Conservation (phyloP, 92 coral and sea anemone genomes). For the Porites divaricata region DNA sequence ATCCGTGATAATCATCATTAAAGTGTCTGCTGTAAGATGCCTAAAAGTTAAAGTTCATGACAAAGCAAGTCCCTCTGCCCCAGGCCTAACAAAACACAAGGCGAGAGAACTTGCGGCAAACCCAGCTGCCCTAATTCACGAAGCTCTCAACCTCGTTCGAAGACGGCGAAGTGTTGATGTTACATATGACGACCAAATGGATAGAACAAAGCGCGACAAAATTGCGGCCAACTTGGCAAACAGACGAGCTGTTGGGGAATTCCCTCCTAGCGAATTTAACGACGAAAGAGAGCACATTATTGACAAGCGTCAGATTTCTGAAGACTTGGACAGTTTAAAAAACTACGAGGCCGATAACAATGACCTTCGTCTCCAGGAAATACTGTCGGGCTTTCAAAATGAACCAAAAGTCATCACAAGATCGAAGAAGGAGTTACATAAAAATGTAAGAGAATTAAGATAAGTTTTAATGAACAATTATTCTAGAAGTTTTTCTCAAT, state of each 20-base stretch:
- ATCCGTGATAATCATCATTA: background rate
- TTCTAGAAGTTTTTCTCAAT: background rate
- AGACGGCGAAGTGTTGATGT: constrained; percentile 30
- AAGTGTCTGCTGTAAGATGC: constrained; percentile 8
- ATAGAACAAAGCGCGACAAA: background rate
- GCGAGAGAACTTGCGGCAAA: constrained; percentile 40
- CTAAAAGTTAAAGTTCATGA: constrained; percentile 10
- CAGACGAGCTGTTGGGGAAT: background rate
- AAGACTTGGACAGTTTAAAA: constrained; percentile 17
- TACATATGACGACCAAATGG: constrained; percentile 23
- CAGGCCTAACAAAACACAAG: constrained; percentile 24
- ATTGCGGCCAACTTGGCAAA: constrained; percentile 5
- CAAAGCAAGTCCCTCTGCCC: constrained; percentile 29
- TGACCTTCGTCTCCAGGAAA: background rate
- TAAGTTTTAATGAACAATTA: background rate
- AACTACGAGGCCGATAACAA: background rate
- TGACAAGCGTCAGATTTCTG: constrained; percentile 52
- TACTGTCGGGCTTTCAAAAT: background rate
- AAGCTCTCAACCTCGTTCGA: constrained; percentile 36
- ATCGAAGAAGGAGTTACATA: background rate
- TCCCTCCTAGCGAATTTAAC: background rate
- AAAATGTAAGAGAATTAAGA: constrained; percentile 4
- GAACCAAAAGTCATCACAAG: constrained; percentile 2
- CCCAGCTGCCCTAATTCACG: constrained; percentile 35
- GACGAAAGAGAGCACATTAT: constrained; percentile 37